These are phyloP conservation scores for Brachionus angularis DNA, from an alignment of 1,140 invertebrate species.

Conservation along the genomic window DNA sequence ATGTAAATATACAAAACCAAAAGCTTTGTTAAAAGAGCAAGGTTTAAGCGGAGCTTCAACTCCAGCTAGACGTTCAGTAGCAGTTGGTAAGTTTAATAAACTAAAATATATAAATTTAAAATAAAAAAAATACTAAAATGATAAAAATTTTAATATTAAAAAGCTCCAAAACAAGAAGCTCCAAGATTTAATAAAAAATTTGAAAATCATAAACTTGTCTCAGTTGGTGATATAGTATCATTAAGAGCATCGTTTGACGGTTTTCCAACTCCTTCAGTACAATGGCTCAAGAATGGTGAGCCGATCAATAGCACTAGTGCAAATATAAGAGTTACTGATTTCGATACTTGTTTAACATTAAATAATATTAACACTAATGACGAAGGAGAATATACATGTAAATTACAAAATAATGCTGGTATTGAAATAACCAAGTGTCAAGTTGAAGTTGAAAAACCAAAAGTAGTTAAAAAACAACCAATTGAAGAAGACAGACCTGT, in stretches of 20 bases:
- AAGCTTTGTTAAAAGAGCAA: conserved; percentile 19
- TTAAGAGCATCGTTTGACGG: background rate
- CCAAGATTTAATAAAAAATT: conserved; percentile 28
- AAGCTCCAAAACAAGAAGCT: conserved; percentile 13
- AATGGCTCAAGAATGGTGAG: conserved; percentile 44
- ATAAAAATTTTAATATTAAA: no score
- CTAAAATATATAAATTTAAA: no score
- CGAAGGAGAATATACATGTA: conserved; percentile 35
- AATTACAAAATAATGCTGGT: conserved; percentile 22
- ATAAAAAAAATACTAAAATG: no score
- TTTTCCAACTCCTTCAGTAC: background rate
- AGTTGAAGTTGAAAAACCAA: conserved; percentile 38
- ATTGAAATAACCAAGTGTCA: conserved; percentile 42
- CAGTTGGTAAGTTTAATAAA: no score
- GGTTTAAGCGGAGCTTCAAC: conserved; percentile 5
- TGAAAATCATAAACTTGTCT: conserved; percentile 3
- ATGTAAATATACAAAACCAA: conserved; percentile 22
- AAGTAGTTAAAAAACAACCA: conserved; percentile 43
- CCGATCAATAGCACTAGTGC: background rate
- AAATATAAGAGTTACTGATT: background rate
- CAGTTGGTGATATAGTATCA: conserved; percentile 1
- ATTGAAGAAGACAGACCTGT: background rate
- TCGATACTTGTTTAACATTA: conserved; percentile 25
- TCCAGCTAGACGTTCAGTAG: conserved; percentile 4
- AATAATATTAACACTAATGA: background rate